Evolutionary conservation across 2,113 vertebrate species (phyloP).

Genomic region (Ophthalmolycus amberensis): DNA sequence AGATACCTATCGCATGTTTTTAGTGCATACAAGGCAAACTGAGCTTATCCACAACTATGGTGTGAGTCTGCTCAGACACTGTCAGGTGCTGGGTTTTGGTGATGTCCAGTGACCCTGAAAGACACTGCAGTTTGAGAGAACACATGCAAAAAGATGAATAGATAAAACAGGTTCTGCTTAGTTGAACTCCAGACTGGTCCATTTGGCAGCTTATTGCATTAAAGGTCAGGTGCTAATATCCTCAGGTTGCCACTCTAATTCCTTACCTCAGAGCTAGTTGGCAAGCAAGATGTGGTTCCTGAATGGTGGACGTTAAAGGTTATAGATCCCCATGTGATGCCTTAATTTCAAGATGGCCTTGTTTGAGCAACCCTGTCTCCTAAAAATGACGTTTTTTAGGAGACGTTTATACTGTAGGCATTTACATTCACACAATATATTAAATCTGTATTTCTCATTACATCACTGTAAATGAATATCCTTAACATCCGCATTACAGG

Average conservation of each 20-base stretch:
- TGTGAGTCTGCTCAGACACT: not conserved
- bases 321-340: not conserved
- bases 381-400: no score
- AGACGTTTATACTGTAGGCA: not conserved
- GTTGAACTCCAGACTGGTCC: conserved; percentile 53
- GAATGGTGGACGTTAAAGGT: not conserved
- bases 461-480: not conserved
- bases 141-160: not conserved
- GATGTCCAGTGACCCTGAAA: not conserved
- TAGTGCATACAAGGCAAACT: not conserved
- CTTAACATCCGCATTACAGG: not conserved
- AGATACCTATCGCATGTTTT: not conserved
- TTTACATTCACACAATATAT: not conserved
- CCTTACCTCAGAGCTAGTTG: not conserved
- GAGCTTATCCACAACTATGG: not conserved
- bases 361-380: not conserved
- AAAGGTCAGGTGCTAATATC: conserved; percentile 43
- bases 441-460: not conserved
- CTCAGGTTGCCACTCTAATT: conserved; percentile 6
- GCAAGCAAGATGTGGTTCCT: not conserved
- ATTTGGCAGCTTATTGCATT: conserved; percentile 63
- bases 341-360: not conserved
- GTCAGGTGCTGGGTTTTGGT: not conserved
- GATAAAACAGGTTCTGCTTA: conserved; percentile 52
- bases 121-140: not conserved